These are phyloP conservation scores for Podocnemis expansa DNA, from an alignment of 2,113 vertebrate species.

Conservation along the genomic window DNA sequence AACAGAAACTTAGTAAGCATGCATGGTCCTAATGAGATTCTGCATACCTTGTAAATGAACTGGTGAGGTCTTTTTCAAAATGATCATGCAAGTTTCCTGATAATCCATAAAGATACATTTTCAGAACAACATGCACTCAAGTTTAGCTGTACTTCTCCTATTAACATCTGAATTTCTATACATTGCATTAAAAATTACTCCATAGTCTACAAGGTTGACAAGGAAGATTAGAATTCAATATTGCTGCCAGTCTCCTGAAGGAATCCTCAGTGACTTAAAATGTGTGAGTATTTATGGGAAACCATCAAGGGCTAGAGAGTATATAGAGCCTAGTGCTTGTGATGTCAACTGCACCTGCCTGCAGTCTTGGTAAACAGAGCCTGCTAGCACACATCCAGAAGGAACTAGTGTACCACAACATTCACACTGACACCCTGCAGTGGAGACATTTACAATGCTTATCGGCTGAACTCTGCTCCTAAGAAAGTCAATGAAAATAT, in stretches of 20 bases:
- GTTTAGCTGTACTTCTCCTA: not conserved
- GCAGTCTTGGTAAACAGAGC: not conserved
- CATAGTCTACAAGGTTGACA: not conserved
- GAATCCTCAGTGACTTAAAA: not conserved
- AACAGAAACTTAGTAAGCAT: not conserved
- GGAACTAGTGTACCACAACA: not conserved
- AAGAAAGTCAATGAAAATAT: not conserved
- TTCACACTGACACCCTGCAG: not conserved
- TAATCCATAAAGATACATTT: not conserved
- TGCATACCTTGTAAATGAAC: not conserved
- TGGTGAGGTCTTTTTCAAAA: not conserved
- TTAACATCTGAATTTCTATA: not conserved
- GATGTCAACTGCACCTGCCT: not conserved
- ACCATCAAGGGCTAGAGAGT: not conserved
- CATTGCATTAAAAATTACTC: not conserved
- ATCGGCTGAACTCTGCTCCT: not conserved
- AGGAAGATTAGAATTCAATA: not conserved
- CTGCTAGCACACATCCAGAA: not conserved
- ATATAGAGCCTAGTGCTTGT: not conserved
- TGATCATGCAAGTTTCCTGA: no score
- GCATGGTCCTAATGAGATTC: not conserved
- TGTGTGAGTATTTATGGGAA: not conserved
- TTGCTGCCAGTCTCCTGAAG: not conserved
- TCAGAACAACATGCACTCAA: not conserved
- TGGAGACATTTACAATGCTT: not conserved